phyloP scores from a whole-genome alignment of 2,888 invertebrate genomes.

The Erebia ligea region DNA sequence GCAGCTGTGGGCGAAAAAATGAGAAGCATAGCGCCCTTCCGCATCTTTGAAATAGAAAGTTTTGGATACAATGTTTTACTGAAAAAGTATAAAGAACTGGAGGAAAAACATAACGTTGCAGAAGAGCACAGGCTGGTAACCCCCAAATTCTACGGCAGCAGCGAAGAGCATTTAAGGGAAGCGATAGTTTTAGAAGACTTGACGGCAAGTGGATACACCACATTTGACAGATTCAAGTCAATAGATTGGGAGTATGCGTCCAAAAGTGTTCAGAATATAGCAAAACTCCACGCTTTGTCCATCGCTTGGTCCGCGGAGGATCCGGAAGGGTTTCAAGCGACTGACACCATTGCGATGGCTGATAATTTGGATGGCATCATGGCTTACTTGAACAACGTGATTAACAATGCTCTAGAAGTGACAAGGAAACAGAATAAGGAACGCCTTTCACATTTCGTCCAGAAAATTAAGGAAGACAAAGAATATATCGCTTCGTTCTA shows the following conservation, averaged over 20 bases:
- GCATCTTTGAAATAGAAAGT: conserved; percentile 44
- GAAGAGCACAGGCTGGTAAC: conserved; percentile 46
- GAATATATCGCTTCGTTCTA: conserved; percentile 40
- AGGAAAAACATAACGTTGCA: conserved; percentile 43
- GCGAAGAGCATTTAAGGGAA: conserved; percentile 40
- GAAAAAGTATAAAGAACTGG: conserved; percentile 42
- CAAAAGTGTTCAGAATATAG: conserved; percentile 48
- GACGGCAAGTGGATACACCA: conserved; percentile 43
- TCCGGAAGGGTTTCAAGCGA: conserved; percentile 47
- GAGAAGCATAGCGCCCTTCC: conserved; percentile 30
- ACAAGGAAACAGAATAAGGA: conserved; percentile 49
- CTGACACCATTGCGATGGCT: conserved; percentile 15
- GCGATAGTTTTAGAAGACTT: conserved; percentile 51
- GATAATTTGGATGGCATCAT: conserved; percentile 29
- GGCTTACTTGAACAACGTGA: conserved; percentile 33
- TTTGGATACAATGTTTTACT: conserved; percentile 45
- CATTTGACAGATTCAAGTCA: conserved; percentile 46
- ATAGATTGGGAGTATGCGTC: conserved; percentile 52
- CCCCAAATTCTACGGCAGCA: conserved; percentile 44
- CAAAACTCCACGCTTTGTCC: conserved; percentile 58
- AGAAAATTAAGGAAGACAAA: conserved; percentile 19
- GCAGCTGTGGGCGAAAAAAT: conserved; percentile 43
- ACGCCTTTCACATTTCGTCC: conserved; percentile 45
- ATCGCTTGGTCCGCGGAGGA: conserved; percentile 52
- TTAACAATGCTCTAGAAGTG: conserved; percentile 37